These are phyloP conservation scores for Centropristis striata DNA, from an alignment of 2,113 vertebrate species.

Conservation along the genomic window DNA sequence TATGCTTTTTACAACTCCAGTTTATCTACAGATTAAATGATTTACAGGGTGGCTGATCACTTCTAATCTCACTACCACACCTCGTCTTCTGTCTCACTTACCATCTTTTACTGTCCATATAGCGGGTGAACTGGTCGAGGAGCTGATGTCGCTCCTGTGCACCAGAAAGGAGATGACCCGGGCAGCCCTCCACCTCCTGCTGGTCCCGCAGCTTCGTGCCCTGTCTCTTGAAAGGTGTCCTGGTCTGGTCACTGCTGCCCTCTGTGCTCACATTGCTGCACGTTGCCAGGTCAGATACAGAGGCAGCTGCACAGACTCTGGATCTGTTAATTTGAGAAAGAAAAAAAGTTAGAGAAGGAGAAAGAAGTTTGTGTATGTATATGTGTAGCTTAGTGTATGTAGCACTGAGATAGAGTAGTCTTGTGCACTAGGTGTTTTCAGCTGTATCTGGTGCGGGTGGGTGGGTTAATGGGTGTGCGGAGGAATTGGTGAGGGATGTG, in stretches of 20 bases:
- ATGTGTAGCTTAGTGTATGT: no score
- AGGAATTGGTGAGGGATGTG: no score
- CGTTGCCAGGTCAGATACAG: slow-evolving; percentile 87
- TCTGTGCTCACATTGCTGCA: slow-evolving; percentile 81
- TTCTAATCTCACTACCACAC: neutral
- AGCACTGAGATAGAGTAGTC: no score
- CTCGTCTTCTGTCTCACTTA: neutral
- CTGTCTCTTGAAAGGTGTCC: slow-evolving; percentile 84
- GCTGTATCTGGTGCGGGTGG: no score
- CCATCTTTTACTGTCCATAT: neutral
- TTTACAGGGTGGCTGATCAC: no score
- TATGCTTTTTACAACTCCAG: no score
- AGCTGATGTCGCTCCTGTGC: slow-evolving; percentile 83
- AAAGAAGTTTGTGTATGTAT: no score
- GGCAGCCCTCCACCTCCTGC: slow-evolving; percentile 87
- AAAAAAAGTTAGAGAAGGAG: neutral
- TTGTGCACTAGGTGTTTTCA: no score
- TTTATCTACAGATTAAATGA: no score
- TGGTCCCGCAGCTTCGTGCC: slow-evolving; percentile 86
- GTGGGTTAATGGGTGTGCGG: no score
- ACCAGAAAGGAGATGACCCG: slow-evolving; percentile 82
- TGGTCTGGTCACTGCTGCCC: slow-evolving; percentile 80
- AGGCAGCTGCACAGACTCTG: neutral
- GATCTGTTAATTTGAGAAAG: neutral
- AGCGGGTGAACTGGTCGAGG: slow-evolving; percentile 84